Base-by-base conservation (phyloP, 2,888 invertebrate species). In the Andrena trimmerana region DNA sequence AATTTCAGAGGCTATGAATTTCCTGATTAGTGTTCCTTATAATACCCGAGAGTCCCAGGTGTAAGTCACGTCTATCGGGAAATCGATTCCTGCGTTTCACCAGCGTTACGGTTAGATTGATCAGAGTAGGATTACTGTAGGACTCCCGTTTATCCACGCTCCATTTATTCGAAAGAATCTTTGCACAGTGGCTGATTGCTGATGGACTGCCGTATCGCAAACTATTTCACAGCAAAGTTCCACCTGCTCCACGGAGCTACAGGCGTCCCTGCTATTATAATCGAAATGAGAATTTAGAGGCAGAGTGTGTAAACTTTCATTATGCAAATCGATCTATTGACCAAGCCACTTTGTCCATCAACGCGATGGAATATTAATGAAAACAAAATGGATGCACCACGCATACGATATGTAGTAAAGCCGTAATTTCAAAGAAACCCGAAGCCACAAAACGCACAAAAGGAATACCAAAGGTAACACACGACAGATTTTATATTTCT, bases 101-200 rank as follows among this genome's bases (percentile, higher is more conserved):
- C 59, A 29, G 10, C 54, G 42, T 42, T 33, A 48, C 59, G 78
- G 62, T 27, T 80, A 71, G 54, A 36, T 73, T 59, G 67, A 31
- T 81, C 81, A 36, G 72, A 60, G 81, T 59, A 54, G 81, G 81
- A 81, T 81, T 81, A 81, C 72, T 31, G 36, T 29, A 50, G 67
- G n/a, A 67, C 62, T 36, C 54, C 57, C 65, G 81, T 63, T 81
- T 80, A 72, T 67, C 50, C 50, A 72, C 48, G 81, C 72, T 81
- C 81, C 81, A 73, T 81, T 81, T 81, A 42, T 48, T 42, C 63
- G n/a, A 68, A 81, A 81, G 81, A 81, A 81, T 81, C 81, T 68
- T 81, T 60, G 6, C 42, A 36, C 76, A 29, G n/a, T 50, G 71
- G 20, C 66, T 67, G 67, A 79, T 69, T 31, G 65, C 63, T 16